phyloP scores from a whole-genome alignment of 2,797 vertebrate species.

The Gymnocypris eckloni region DNA sequence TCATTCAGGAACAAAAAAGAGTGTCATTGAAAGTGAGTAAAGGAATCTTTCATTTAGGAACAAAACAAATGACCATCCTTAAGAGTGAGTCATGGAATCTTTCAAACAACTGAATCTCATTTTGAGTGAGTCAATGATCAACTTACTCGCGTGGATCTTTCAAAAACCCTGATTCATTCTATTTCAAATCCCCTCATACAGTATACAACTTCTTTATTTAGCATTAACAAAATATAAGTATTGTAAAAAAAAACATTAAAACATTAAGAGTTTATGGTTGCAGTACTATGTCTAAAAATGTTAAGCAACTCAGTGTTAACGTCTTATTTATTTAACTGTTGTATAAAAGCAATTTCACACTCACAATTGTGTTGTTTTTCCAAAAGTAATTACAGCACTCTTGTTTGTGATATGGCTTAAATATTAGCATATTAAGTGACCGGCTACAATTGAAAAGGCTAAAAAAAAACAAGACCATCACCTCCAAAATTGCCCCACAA shows the following conservation, averaged over 20 bases:
- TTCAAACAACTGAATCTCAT: not conserved
- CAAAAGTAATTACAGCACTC: not conserved
- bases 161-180: not conserved
- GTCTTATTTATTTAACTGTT: not conserved
- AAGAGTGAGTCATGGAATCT: constrained; percentile 4
- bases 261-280: not conserved
- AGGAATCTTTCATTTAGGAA: constrained; percentile 4
- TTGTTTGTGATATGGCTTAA: not conserved
- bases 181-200: not conserved
- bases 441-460: not conserved
- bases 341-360: not conserved
- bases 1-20: not conserved
- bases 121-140: not conserved
- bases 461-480: not conserved
- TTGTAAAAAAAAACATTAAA: constrained; percentile 1
- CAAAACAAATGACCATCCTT: not conserved
- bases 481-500: not conserved
- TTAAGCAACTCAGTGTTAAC: not conserved
- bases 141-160: not conserved
- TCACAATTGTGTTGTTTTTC: not conserved
- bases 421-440: not conserved
- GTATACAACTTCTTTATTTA: not conserved
- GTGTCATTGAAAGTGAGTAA: not conserved
- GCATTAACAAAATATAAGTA: not conserved
- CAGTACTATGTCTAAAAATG: not conserved